These are phyloP conservation scores for Pocillopora damicornis DNA, from an alignment of 64 coral and sea anemone species.

Conservation along the genomic window DNA sequence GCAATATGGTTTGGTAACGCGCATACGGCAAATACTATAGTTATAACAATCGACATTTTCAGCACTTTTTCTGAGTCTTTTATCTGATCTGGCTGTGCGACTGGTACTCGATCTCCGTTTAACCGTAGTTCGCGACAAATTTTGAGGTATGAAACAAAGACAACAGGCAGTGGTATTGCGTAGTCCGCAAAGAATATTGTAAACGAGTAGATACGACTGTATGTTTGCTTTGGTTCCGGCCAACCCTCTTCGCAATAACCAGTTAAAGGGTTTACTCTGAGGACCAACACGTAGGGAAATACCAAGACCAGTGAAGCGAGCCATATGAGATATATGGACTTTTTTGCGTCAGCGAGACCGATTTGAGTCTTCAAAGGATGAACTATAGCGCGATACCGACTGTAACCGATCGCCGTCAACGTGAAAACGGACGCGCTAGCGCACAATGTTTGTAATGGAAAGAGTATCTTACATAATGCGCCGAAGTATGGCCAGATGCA, in stretches of 20 bases:
- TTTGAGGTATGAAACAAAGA: conserved; percentile 73
- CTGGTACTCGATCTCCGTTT: conserved; percentile 2
- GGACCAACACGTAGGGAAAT: conserved; percentile 58
- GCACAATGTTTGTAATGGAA: conserved; percentile 85
- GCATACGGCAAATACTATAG: conserved; percentile 67
- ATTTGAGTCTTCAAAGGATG: conserved; percentile 69
- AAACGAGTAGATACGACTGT: conserved; percentile 51
- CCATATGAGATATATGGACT: conserved; percentile 63
- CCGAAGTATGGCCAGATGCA: conserved; percentile 71
- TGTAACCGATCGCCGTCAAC: conserved; percentile 67
- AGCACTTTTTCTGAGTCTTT: conserved; percentile 68
- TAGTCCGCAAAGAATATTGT: conserved; percentile 71
- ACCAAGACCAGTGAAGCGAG: conserved; percentile 53
- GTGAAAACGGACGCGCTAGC: conserved; percentile 68
- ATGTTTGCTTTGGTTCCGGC: conserved; percentile 48
- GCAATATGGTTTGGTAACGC: conserved; percentile 77
- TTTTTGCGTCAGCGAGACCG: conserved; percentile 40
- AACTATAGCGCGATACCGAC: conserved; percentile 72
- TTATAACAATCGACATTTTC: conserved; percentile 66
- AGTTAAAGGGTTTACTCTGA: conserved; percentile 49
- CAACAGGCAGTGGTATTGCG: conserved; percentile 49
- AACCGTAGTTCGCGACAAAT: conserved; percentile 53
- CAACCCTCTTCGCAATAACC: conserved; percentile 60
- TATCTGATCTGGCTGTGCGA: conserved; percentile 14
- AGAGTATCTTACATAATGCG: conserved; percentile 61